Conservation (phyloP, 2,113 vertebrate species). For the Sus scrofa region DNA sequence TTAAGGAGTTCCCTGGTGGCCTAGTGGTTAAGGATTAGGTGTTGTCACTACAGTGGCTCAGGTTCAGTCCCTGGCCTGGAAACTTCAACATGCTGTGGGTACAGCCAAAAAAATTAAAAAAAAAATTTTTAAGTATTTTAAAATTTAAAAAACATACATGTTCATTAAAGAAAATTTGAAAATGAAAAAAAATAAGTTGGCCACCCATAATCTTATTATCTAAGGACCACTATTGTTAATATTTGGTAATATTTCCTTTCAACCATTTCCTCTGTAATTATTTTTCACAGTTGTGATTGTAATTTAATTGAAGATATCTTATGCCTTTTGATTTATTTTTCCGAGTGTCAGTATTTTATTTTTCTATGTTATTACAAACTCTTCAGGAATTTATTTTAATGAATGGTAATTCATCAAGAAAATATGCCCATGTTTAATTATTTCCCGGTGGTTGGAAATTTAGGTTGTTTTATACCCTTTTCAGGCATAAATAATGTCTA, state of each 20-base stretch:
- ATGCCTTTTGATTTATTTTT: slow-evolving; percentile 31
- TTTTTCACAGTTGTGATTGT: slow-evolving; percentile 58
- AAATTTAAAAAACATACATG: not conserved
- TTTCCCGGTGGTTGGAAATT: slow-evolving; percentile 29
- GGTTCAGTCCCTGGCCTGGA: too few relatives aligned
- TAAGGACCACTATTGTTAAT: slow-evolving; percentile 30
- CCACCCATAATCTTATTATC: slow-evolving; percentile 20
- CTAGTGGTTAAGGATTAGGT: too few relatives aligned
- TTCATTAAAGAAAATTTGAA: slow-evolving; percentile 25
- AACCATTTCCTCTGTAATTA: slow-evolving; percentile 29
- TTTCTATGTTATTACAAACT: not conserved
- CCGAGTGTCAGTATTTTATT: not conserved
- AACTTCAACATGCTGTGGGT: too few relatives aligned
- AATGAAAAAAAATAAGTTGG: slow-evolving; percentile 22
- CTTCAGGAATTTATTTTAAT: slow-evolving; percentile 48
- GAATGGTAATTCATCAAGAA: slow-evolving; percentile 5
- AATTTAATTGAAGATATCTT: not conserved
- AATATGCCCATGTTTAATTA: not conserved
- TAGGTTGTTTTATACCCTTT: not conserved
- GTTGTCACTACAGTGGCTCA: too few relatives aligned
- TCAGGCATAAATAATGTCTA: not conserved
- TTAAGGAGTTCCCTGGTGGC: too few relatives aligned
- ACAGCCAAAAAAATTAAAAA: too few relatives aligned
- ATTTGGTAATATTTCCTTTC: slow-evolving; percentile 51
- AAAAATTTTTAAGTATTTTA: too few relatives aligned